Percentiles rank a stretch among this genome's conserved stretches.
These are phyloP conservation scores for Drosophila setifemur DNA, from an alignment of 1,140 invertebrate species.

Conservation along the genomic window DNA sequence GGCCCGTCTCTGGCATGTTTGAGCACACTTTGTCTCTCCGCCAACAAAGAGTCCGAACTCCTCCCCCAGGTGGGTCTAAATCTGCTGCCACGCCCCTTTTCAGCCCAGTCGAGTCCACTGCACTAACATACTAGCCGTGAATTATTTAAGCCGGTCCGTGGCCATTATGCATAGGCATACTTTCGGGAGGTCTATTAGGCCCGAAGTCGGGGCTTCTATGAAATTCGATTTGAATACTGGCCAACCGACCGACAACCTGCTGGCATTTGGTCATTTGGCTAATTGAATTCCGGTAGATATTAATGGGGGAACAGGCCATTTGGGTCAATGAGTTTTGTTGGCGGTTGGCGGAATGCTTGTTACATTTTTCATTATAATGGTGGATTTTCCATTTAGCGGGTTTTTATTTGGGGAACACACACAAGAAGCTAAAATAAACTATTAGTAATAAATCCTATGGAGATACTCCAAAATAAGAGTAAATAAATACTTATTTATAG, in stretches of 20 bases:
- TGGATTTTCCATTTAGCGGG: background rate
- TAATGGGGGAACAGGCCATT: slow-evolving; percentile 9
- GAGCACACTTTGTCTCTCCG: slow-evolving; percentile 54
- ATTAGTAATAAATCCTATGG: no score
- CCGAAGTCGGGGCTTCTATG: slow-evolving; percentile 1
- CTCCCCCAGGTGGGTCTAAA: slow-evolving; percentile 6
- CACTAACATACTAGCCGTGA: slow-evolving; percentile 38
- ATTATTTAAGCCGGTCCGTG: slow-evolving; percentile 43
- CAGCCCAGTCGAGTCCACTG: no score
- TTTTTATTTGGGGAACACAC: no score
- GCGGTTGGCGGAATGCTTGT: no score
- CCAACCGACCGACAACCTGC: no score
- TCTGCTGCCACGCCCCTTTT: slow-evolving; percentile 14
- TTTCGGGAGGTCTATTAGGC: background rate
- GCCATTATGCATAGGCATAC: slow-evolving; percentile 16
- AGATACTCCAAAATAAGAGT: no score
- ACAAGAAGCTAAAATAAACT: background rate
- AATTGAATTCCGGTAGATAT: slow-evolving; percentile 59
- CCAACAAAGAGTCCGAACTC: slow-evolving; percentile 8
- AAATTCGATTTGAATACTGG: slow-evolving; percentile 36
- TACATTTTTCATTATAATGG: background rate
- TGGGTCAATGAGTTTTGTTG: slow-evolving; percentile 10
- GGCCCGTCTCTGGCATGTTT: slow-evolving; percentile 35
- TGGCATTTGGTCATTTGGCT: slow-evolving; percentile 47
- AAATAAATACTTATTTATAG: no score